Conservation (phyloP, 2,797 vertebrate genomes). For the Falco cherrug region DNA sequence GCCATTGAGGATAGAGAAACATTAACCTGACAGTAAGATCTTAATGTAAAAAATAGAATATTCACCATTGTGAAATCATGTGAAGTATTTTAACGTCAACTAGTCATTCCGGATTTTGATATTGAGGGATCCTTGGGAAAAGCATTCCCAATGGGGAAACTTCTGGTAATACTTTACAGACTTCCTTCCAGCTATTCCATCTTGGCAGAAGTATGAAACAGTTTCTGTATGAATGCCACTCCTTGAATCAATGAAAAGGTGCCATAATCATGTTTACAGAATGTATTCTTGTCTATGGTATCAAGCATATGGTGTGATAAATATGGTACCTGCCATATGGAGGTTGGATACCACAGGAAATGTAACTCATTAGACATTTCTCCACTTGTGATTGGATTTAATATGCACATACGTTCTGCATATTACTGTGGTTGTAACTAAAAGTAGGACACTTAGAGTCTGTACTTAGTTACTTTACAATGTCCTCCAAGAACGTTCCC, state of each 20-base stretch:
- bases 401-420: conserved; percentile 2
- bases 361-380: conserved; percentile 27
- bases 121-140: neutral
- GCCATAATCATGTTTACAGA: conserved; percentile 35
- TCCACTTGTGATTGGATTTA: conserved; percentile 10
- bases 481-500: neutral
- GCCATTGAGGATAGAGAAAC: neutral
- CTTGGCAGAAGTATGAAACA: conserved; percentile 10
- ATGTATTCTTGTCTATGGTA: neutral
- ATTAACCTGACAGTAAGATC: neutral
- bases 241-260: conserved; percentile 7
- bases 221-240: conserved; percentile 16
- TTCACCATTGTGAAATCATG: neutral
- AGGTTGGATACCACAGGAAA: conserved; percentile 20
- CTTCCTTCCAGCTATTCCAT: conserved; percentile 12
- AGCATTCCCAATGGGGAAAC: neutral
- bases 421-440: neutral
- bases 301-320: neutral
- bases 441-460: neutral
- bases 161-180: conserved; percentile 30
- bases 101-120: neutral
- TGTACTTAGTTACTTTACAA: neutral
- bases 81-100: neutral
- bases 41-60: neutral
- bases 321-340: conserved; percentile 14